Conservation (phyloP, 1,140 invertebrate genomes). For the Drosophila novamexicana region DNA sequence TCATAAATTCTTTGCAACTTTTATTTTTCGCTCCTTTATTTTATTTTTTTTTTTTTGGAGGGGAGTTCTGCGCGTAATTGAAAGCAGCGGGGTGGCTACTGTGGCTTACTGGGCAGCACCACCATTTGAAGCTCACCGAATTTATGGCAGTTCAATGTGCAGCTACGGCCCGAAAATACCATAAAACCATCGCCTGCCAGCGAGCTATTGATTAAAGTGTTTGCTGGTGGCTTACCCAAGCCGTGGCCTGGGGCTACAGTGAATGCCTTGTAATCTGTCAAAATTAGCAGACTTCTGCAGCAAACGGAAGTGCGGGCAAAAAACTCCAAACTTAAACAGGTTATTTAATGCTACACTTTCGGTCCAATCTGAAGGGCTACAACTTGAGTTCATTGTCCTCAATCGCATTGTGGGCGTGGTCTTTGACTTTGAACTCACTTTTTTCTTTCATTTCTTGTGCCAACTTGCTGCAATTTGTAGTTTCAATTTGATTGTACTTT, state of each 20-base stretch:
- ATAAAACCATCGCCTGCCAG: slow-evolving; percentile 52
- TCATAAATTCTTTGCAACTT: slow-evolving; percentile 64
- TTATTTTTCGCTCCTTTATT: slow-evolving; percentile 1
- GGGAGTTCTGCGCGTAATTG: slow-evolving; percentile 56
- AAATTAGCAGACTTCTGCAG: slow-evolving; percentile 66
- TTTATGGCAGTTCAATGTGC: slow-evolving; percentile 61
- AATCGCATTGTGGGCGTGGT: slow-evolving; percentile 41
- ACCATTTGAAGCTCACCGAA: slow-evolving; percentile 42
- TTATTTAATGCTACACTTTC: slow-evolving; percentile 62
- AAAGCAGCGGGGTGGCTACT: slow-evolving; percentile 65
- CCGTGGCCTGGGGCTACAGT: slow-evolving; percentile 17
- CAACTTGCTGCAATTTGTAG: slow-evolving; percentile 44
- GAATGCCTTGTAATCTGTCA: slow-evolving; percentile 80
- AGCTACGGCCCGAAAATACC: slow-evolving; percentile 17
- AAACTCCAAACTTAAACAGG: slow-evolving; percentile 66
- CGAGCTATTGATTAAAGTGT: slow-evolving; percentile 65
- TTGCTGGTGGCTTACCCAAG: slow-evolving; percentile 57
- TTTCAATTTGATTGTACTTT: slow-evolving; percentile 47
- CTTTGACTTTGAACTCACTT: slow-evolving; percentile 61
- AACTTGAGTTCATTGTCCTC: slow-evolving; percentile 61
- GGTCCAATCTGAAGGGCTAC: slow-evolving; percentile 8
- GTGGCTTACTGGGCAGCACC: slow-evolving; percentile 8
- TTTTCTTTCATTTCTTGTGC: slow-evolving; percentile 5
- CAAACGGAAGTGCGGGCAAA: slow-evolving; percentile 72
- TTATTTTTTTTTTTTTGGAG: not conserved